Percentiles rank a stretch among this genome's conserved stretches.
Evolutionary conservation across 2,888 invertebrate species (phyloP).

Genomic region (Ypsolopha sequella): DNA sequence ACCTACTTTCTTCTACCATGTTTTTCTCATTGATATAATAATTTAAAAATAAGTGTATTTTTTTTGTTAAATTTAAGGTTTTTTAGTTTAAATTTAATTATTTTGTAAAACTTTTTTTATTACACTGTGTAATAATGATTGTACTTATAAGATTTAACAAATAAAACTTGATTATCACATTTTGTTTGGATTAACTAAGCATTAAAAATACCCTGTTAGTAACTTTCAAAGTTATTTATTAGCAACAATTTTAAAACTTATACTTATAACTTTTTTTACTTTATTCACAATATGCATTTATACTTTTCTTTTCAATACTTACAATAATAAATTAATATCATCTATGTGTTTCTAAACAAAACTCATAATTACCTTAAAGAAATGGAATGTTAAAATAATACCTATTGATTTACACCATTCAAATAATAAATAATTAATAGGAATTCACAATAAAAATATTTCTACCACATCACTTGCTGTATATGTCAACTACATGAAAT

Average conservation of each 20-base stretch:
- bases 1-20: too few species aligned
- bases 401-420: background rate
- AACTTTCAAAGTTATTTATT: slow-evolving; percentile 30
- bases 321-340: background rate
- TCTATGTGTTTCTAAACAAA: background rate
- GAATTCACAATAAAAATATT: background rate
- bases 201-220: slow-evolving; percentile 12
- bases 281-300: slow-evolving; percentile 1
- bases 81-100: too few species aligned
- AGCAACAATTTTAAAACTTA: slow-evolving; percentile 47
- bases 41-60: too few species aligned
- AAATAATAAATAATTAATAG: too few species aligned
- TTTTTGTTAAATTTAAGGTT: too few species aligned
- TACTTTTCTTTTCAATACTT: background rate
- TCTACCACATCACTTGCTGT: background rate
- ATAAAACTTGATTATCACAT: too few species aligned
- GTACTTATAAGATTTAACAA: too few species aligned
- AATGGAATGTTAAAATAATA: background rate
- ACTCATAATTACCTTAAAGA: background rate
- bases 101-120: too few species aligned
- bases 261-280: slow-evolving; percentile 20
- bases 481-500: too few species aligned
- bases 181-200: background rate
- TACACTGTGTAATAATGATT: too few species aligned
- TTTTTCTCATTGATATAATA: too few species aligned